These are phyloP conservation scores for Pedionomus torquatus DNA, from an alignment of 2,113 vertebrate genomes.

Conservation along the genomic window DNA sequence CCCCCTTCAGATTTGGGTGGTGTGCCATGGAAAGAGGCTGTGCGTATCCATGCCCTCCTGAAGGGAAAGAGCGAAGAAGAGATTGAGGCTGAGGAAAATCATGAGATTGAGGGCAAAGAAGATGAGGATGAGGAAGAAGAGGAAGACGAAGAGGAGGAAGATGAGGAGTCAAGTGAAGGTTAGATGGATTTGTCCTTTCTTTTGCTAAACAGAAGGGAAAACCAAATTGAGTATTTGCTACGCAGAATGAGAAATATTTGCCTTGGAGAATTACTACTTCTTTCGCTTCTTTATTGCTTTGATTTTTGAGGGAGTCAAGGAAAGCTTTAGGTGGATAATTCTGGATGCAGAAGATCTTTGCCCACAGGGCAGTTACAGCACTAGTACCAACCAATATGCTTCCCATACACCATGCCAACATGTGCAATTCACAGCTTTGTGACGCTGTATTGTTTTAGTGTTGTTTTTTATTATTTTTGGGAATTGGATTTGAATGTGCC, in stretches of 20 bases:
- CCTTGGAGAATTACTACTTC: neutral
- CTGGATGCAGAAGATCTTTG: neutral
- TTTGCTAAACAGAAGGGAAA: neutral
- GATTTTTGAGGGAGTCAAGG: neutral
- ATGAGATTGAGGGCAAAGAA: conserved; percentile 55
- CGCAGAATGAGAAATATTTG: neutral
- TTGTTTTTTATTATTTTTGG: neutral
- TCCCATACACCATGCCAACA: neutral
- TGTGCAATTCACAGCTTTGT: neutral
- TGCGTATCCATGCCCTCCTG: conserved; percentile 88
- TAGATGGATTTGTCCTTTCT: conserved; percentile 17
- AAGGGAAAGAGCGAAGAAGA: conserved; percentile 77
- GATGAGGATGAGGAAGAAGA: conserved; percentile 61
- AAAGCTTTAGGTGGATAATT: neutral
- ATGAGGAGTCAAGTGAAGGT: conserved; percentile 90
- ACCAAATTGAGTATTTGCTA: neutral
- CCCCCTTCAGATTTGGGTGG: conserved; percentile 88
- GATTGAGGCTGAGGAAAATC: conserved; percentile 64
- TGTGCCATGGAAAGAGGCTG: conserved; percentile 92
- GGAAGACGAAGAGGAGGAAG: conserved; percentile 70
- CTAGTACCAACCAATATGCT: neutral
- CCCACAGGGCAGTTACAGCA: neutral
- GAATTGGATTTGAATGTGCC: neutral
- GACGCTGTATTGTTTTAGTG: neutral
- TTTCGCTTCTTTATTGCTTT: neutral